Evolutionary conservation across 1,140 invertebrate species (phyloP), one percentile per base, ranked within the genome.

Genomic region (Rhagoletis zephyria): DNA sequence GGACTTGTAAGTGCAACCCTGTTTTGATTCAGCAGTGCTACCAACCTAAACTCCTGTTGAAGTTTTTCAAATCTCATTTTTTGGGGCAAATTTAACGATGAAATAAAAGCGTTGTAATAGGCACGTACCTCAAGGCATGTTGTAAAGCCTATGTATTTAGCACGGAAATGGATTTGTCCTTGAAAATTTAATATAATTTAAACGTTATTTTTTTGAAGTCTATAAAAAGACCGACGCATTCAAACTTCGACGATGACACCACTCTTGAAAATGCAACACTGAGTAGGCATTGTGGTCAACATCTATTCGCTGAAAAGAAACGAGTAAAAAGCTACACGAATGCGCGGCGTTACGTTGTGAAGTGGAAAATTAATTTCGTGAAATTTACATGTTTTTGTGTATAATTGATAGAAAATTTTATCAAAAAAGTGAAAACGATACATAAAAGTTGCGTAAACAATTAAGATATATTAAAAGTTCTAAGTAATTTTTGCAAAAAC

Each of bases 261-360:
- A 74, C 70, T 74, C 42, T 3, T 9, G 5, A 81, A 81, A 81
- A 81, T 81, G 48, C 74, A 81, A 81, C 74, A 19, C 74, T 81
- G 74, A 56, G 45, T n/a, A 56, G 51, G 0, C 51, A 56, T 56
- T 56, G 51, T 56, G 51, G 14, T 74, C 56, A 30, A 40, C 4
- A 19, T 45, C 16, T 56, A 81, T 59, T 81, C 74, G 74, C 30
- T 81, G 5, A 81, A 81, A 81, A 81, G 16, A 81, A 56, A 56
- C 74, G 74, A 81, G 51, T 81, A 56, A 48, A 9, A 81, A 87
- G 59, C 56, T 74, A 77, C 56, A 77, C 86, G 67, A 48, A 74
- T 87, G 42, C 86, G 86, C 86, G 86, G 86, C 86, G 86, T 87
- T 87, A 87, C 86, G 86, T 87, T 87, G 65, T 87, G 86, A 77